These are phyloP conservation scores for Rhizomys pruinosus DNA, from an alignment of 2,113 vertebrate genomes.

Conservation along the genomic window DNA sequence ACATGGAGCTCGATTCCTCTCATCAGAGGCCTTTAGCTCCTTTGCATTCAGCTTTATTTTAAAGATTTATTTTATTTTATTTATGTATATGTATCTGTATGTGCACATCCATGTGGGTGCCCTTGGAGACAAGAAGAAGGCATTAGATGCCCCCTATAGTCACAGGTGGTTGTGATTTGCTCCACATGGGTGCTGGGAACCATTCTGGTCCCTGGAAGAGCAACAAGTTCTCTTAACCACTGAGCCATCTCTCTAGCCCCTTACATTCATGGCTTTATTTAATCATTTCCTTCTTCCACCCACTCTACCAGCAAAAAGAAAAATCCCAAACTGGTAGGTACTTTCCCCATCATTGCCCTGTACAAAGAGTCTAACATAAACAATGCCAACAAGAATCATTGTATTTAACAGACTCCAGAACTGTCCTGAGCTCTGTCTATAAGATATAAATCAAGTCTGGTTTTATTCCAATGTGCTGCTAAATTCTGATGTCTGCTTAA, in stretches of 20 bases:
- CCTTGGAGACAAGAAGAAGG: not conserved
- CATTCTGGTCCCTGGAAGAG: not conserved
- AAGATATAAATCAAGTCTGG: conserved; percentile 55
- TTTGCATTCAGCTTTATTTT: conserved; percentile 35
- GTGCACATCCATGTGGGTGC: too few species aligned
- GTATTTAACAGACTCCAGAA: conserved; percentile 48
- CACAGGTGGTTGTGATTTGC: not conserved
- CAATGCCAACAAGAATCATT: conserved; percentile 19
- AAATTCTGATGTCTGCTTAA: conserved; percentile 51
- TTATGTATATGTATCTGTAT: not conserved
- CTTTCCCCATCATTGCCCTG: conserved; percentile 35
- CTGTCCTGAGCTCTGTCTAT: not conserved
- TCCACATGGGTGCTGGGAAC: not conserved
- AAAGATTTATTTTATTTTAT: not conserved
- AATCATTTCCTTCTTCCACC: not conserved
- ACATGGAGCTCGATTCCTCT: conserved; percentile 14
- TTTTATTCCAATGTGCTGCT: conserved; percentile 52
- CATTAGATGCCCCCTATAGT: not conserved
- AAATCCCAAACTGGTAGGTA: not conserved
- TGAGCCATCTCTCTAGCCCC: not conserved
- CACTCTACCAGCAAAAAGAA: not conserved
- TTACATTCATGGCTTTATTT: conserved; percentile 58
- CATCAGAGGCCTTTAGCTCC: not conserved
- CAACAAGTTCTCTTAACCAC: not conserved
- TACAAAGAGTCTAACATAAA: conserved; percentile 56